Evolutionary conservation across 2,113 vertebrate species (phyloP).

Genomic region (Rhynchopsitta pachyrhyncha): DNA sequence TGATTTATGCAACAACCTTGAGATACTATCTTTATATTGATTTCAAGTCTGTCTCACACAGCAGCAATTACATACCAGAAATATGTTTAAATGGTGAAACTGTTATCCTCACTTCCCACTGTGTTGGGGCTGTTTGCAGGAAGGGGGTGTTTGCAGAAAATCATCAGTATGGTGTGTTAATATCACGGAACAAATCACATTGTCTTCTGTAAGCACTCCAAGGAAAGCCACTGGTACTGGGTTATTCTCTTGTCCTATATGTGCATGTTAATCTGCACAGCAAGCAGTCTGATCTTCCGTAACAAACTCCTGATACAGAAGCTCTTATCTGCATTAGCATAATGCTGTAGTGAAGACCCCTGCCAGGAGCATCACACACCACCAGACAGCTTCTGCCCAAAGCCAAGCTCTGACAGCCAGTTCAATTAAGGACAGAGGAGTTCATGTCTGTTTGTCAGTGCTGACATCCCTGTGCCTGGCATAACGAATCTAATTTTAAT

Average conservation of each 20-base stretch:
- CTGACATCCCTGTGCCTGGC: neutral
- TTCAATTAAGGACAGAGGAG: neutral
- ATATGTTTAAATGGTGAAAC: neutral
- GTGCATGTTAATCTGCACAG: neutral
- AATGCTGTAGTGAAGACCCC: neutral
- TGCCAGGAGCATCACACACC: neutral
- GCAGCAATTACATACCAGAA: neutral
- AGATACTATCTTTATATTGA: neutral
- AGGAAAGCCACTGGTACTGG: neutral
- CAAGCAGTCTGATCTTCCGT: neutral
- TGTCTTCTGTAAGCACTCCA: neutral
- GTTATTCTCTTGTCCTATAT: neutral
- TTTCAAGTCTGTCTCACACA: neutral
- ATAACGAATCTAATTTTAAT: neutral
- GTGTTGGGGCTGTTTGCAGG: fast-evolving
- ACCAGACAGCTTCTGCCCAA: neutral
- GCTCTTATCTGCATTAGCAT: neutral
- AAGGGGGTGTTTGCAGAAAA: neutral
- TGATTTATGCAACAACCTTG: neutral
- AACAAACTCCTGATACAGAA: neutral
- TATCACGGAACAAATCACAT: neutral
- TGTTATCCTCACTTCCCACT: neutral
- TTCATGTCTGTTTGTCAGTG: neutral
- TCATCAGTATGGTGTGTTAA: fast-evolving
- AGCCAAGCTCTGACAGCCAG: neutral